phyloP scores from a whole-genome alignment of 2,797 vertebrate species.

The Oophaga sylvatica region DNA sequence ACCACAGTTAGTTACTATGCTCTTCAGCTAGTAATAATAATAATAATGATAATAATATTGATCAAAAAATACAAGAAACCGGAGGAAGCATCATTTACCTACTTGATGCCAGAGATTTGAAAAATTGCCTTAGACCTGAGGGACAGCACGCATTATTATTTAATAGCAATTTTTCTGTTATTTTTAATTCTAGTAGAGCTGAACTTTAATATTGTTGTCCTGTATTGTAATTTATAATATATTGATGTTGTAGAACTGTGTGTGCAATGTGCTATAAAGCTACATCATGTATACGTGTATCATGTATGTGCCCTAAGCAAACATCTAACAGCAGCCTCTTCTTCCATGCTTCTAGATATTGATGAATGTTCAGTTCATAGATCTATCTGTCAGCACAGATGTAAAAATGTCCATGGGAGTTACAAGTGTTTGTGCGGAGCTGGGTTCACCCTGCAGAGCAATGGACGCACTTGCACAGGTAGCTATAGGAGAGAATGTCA shows the following conservation, averaged over 20 bases:
- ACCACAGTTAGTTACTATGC: too few species aligned
- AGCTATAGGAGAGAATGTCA: neutral
- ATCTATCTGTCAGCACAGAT: constrained; percentile 76
- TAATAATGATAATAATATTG: too few species aligned
- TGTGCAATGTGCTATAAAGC: neutral
- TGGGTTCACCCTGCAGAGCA: constrained; percentile 76
- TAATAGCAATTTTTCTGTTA: too few species aligned
- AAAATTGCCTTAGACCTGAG: too few species aligned
- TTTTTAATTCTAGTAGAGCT: too few species aligned
- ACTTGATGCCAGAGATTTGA: too few species aligned
- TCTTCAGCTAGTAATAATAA: too few species aligned
- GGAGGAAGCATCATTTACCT: too few species aligned
- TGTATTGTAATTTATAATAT: neutral
- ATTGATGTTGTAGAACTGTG: neutral
- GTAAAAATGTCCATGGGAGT: constrained; percentile 77
- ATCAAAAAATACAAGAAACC: too few species aligned
- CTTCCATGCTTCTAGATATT: constrained; percentile 65
- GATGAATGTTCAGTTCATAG: constrained; percentile 74
- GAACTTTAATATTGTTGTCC: too few species aligned
- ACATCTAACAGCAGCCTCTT: neutral
- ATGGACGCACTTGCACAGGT: constrained; percentile 78
- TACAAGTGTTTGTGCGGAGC: constrained; percentile 76
- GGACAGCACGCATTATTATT: too few species aligned
- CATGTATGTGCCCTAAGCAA: neutral
- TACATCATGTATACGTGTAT: neutral